Evolutionary conservation across 2,888 invertebrate genomes (phyloP), one percentile per base, ranked within the genome.

Genomic region (Dysmachus trigonus): DNA sequence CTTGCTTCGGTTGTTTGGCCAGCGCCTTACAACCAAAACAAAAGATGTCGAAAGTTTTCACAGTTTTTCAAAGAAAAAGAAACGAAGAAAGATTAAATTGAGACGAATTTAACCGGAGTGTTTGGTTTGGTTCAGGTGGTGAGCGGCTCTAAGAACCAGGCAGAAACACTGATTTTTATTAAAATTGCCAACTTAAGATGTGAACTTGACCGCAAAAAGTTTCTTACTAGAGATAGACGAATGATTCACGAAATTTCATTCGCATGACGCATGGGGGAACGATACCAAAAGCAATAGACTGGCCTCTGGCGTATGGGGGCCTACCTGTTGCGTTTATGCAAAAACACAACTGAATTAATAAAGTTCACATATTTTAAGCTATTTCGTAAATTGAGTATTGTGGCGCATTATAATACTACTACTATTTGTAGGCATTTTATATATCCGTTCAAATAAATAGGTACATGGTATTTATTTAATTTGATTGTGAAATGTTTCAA

Each of bases 141-240:
- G 1, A 8, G 18, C 8, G 3, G 47, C 47, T 47, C 6, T n/a
- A 18, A 1, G 47, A n/a, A 47, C 2, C 62, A 7, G 27, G 27
- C 10, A 18, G 62, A 22, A 62, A 7, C 62, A 62, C 22, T 3
- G 22, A 62, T 33, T 81, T 81, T 33, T n/a, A n/a, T 30, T 31
- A 8, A 33, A 33, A 22, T 53, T 15, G n/a, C 81, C 41, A 51
- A 79, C 30, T 47, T 27, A 62, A 53, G 81, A 53, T 33, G 53
- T 81, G 81, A 81, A 81, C 81, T 81, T 81, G 81, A 81, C 81
- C 81, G 81, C 81, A 81, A 81, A 81, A 81, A 33, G 10, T 81
- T 33, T 81, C 53, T 31, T 15, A 35, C 53, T 51, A 22, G 3
- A 62, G 53, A 30, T 62, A 62, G 62, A 62, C 18, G 18, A 27